Base-by-base conservation (phyloP, 1,140 invertebrate genomes). In the Panulirus ornatus region DNA sequence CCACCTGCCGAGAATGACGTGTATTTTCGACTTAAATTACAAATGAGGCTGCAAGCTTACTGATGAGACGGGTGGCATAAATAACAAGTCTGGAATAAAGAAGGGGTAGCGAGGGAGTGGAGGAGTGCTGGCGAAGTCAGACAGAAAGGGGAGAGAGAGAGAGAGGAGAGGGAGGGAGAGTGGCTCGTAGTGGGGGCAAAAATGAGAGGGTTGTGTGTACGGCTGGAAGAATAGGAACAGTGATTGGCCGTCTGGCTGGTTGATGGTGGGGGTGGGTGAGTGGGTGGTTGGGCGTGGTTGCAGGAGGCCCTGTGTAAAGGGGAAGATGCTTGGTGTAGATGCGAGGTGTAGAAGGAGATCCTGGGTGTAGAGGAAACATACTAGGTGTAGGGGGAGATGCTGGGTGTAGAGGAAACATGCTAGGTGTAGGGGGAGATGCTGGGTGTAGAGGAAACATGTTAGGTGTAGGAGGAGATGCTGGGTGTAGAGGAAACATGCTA, bases 31-130 rank as follows among this genome's bases (percentile, higher is more conserved):
- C 8, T 27, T 27, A 66, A 66, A 66, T 66, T 27, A 66, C 58
- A 66, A 66, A 66, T 27, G 58, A 66, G n/a, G n/a, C 58, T 27
- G 58, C 58, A 66, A 66, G 14, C 58, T 66, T 66, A 66, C 58
- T 66, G 58, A 40, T 75, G 40, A 75, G 11, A 30, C 5, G 30
- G 19, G 70, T 34, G 30, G 30, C 19, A 34, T 19, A 19, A 34
- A 71, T 3, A 34, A 71, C 8, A 71, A 19, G 36, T 14, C 19
- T 34, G 19, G 36, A 34, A 19, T 3, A 9, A 71, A 36, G 36
- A 71, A 71, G 63, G 63, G 30, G 71, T 5, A 66, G 63, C 5
- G 63, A 66, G 63, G 22, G 63, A 66, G 63, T 8, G 63, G 22
- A 30, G 3, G 22, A 66, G 63, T 8, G 63, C 3, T 5, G 63